Evolutionary conservation across 2,888 invertebrate species (phyloP), one percentile per base, ranked within the genome.

Genomic region (Protophormia terraenovae): DNA sequence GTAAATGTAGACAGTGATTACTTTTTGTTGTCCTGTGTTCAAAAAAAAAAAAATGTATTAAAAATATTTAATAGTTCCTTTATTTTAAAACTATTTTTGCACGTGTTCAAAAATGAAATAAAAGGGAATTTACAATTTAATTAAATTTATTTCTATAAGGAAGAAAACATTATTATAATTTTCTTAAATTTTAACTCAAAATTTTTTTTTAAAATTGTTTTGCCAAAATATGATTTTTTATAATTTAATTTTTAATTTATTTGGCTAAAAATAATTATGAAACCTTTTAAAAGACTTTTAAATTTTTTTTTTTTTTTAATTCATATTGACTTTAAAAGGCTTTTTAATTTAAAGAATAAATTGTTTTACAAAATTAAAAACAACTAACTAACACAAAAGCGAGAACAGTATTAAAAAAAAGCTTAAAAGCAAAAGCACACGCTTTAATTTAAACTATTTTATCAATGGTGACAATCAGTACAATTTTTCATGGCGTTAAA

Each of bases 401-500:
- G 16, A 75, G 35, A 16, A 16, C n/a, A n/a, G n/a, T n/a, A 24
- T 38, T 24, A 14, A 16, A 53, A 24, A 72, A 45, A 19, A 66
- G 29, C n/a, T n/a, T n/a, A 76, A 53, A 1, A 19, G 12, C 32
- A 77, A 60, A 66, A 85, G 85, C 85, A 85, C 85, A 85, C 85
- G 85, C 85, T 85, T 85, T 82, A 82, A 87, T 88, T 88, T 87
- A 86, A 87, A 86, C 80, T 86, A 87, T 87, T 86, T 86, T 89
- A 90, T 90, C 90, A 88, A 87, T 89, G 88, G 87, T 88, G 87
- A 89, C 89, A 89, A 90, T 90, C 90, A 89, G 64, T 75, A 78
- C 73, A 90, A 90, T 90, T 90, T 90, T 89, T 89, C 89, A 89
- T 90, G 90, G 90, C 90, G 90, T 90, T 90, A 90, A 90, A 90